Evolutionary conservation across 2,888 invertebrate species (phyloP).

Genomic region (Scrobipalpa atriplicella): DNA sequence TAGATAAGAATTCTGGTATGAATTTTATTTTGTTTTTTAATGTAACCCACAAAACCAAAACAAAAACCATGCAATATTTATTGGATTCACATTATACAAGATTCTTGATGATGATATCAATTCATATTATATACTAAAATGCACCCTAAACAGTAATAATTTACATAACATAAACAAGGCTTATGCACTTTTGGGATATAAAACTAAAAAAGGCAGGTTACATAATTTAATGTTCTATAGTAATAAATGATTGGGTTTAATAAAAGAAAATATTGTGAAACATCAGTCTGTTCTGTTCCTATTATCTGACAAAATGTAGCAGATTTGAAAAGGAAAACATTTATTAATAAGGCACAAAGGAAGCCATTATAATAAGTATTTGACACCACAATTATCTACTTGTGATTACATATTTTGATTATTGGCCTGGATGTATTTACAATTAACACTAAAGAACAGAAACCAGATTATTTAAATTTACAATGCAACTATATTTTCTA

Average conservation of each 20-base stretch:
- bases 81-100: conserved; percentile 18
- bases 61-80: conserved; percentile 11
- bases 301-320: too few species aligned
- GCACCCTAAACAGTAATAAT: neutral
- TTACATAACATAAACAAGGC: neutral
- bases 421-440: neutral
- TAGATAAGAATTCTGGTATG: conserved; percentile 62
- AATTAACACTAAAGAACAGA: neutral
- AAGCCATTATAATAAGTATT: neutral
- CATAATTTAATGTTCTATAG: neutral
- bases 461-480: neutral
- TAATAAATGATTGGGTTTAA: neutral
- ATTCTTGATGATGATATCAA: neutral
- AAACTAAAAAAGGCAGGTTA: neutral
- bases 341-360: neutral
- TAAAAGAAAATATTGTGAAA: too few species aligned
- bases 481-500: neutral
- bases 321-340: too few species aligned
- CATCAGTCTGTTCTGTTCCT: too few species aligned
- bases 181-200: neutral
- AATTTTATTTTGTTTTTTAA: conserved; percentile 11
- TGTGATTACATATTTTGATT: neutral
- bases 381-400: neutral
- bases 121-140: neutral
- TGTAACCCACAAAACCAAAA: conserved; percentile 12